These are phyloP conservation scores for Eudasyphora cyanicolor DNA, from an alignment of 2,888 invertebrate genomes.

Conservation along the genomic window DNA sequence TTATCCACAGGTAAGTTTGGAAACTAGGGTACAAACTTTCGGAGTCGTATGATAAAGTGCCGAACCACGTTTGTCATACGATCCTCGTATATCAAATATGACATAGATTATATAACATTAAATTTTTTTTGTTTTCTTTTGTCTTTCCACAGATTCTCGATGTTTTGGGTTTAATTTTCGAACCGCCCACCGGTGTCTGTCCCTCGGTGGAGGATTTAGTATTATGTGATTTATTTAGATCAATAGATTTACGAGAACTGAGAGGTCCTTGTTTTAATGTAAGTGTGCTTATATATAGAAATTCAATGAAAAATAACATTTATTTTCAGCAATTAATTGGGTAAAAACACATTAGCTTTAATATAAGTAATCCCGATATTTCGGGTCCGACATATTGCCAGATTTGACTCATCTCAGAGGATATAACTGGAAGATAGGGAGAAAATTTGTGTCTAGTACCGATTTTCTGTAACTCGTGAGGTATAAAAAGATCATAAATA, in stretches of 20 bases:
- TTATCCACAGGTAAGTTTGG: slow-evolving; percentile 85
- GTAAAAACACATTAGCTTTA: too few relatives aligned
- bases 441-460: too few relatives aligned
- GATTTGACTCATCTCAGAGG: too few relatives aligned
- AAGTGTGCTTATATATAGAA: slow-evolving; percentile 72
- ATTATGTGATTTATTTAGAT: slow-evolving; percentile 91
- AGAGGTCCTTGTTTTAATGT: slow-evolving; percentile 90
- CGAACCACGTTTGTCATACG: not conserved
- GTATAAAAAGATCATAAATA: too few relatives aligned
- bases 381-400: too few relatives aligned
- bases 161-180: slow-evolving; percentile 89
- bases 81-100: not conserved
- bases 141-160: slow-evolving; percentile 84
- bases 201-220: slow-evolving; percentile 90
- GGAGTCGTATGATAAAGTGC: not conserved
- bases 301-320: too few relatives aligned
- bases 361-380: too few relatives aligned
- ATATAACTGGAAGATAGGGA: too few relatives aligned
- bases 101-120: not conserved
- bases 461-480: too few relatives aligned
- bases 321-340: too few relatives aligned
- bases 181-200: slow-evolving; percentile 84
- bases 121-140: not conserved
- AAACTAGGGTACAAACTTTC: not conserved
- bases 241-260: slow-evolving; percentile 93